These are phyloP conservation scores for Hirtodrosophila confusa DNA, from an alignment of 2,888 invertebrate genomes.

Conservation along the genomic window DNA sequence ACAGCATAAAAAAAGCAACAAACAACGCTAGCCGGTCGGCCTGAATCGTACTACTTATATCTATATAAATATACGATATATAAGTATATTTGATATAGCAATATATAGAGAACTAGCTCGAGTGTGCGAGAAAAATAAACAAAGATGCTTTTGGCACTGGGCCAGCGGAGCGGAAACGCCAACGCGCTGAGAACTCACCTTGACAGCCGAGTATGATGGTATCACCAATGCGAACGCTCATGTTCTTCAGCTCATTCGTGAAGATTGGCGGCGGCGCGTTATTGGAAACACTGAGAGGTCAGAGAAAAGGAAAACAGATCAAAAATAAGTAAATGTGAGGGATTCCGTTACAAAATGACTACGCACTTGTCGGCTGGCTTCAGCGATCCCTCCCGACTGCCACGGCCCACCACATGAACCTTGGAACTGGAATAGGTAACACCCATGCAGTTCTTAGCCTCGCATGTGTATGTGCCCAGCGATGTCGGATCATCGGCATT, in stretches of 20 bases:
- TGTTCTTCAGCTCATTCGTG: constrained; percentile 89
- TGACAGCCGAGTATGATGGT: constrained; percentile 90
- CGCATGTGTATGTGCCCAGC: constrained; percentile 93
- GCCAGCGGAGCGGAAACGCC: constrained; percentile 57
- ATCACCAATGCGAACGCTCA: constrained; percentile 91
- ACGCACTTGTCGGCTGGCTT: constrained; percentile 88
- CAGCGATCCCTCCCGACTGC: constrained; percentile 88
- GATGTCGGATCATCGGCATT: constrained; percentile 94
- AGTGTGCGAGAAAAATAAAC: constrained; percentile 53
- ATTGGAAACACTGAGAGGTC: constrained; percentile 69
- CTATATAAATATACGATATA: constrained; percentile 13
- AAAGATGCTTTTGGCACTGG: constrained; percentile 61
- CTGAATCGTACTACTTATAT: constrained; percentile 29
- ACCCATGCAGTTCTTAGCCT: constrained; percentile 95
- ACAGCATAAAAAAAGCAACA: constrained; percentile 37
- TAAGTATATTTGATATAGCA: constrained; percentile 14
- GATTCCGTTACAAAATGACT: not conserved
- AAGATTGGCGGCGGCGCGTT: constrained; percentile 90
- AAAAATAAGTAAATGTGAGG: not conserved
- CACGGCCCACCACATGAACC: constrained; percentile 91
- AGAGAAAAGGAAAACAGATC: constrained; percentile 1
- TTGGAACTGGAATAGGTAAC: constrained; percentile 92
- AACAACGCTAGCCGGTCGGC: constrained; percentile 50
- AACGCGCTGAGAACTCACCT: constrained; percentile 84
- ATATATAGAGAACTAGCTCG: constrained; percentile 13